Conservation (phyloP, 2,888 invertebrate genomes). For the Anorthoa munda region DNA sequence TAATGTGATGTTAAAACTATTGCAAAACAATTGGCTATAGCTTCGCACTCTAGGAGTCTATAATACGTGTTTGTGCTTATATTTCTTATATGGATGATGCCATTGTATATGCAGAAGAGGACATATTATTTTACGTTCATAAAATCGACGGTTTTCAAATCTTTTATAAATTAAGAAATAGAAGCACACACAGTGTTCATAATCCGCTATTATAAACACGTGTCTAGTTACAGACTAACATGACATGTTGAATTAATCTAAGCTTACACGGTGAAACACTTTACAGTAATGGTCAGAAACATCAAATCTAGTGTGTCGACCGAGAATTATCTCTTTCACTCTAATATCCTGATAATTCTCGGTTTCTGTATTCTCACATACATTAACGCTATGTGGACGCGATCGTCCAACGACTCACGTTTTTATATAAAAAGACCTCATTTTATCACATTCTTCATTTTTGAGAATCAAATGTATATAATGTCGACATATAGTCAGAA, state of each 20-base stretch:
- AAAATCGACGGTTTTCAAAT: too few relatives aligned
- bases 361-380: conserved; percentile 78
- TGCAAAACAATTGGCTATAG: conserved; percentile 89
- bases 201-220: conserved; percentile 80
- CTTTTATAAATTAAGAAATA: conserved; percentile 23
- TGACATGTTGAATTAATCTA: conserved; percentile 88
- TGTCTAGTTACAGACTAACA: conserved; percentile 88
- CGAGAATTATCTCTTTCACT: conserved; percentile 79
- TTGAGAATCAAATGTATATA: conserved; percentile 15
- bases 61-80: conserved; percentile 71
- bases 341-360: conserved; percentile 78
- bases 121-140: too few relatives aligned
- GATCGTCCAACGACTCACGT: conserved; percentile 89
- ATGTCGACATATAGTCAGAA: conserved; percentile 37
- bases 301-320: conserved; percentile 83
- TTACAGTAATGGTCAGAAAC: conserved; percentile 87
- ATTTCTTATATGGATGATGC: conserved; percentile 61
- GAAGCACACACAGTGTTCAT: conserved; percentile 76
- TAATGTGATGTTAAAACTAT: conserved; percentile 87
- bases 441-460: conserved; percentile 36
- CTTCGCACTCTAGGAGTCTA: conserved; percentile 89
- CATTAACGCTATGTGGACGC: conserved; percentile 85
- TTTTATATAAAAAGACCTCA: conserved; percentile 51
- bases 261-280: conserved; percentile 89
- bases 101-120: conserved; percentile 2